A percentile compares a stretch with the other conserved stretches of the same genome.
phyloP scores from a whole-genome alignment of 2,113 vertebrate genomes.

The Eublepharis macularius region DNA sequence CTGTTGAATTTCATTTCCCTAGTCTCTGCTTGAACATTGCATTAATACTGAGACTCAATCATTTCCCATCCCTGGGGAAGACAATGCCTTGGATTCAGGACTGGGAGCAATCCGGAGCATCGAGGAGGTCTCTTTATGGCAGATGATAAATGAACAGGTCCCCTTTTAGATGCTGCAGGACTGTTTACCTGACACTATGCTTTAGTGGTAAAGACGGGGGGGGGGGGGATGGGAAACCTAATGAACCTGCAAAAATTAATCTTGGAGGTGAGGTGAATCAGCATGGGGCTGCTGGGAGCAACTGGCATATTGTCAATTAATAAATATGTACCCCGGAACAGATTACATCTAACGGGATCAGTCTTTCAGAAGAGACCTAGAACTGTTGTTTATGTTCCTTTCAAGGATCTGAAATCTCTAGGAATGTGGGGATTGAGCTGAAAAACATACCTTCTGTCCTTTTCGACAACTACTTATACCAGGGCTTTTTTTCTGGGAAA shows the following conservation, averaged over 20 bases:
- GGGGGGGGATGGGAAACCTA: neutral
- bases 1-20: neutral
- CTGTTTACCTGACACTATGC: no score
- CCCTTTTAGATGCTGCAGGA: neutral
- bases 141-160: neutral
- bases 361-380: neutral
- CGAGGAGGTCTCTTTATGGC: neutral
- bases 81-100: accelerated
- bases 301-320: conserved; percentile 8
- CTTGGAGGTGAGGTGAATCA: neutral
- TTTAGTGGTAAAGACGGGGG: neutral
- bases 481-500: no score
- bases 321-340: conserved; percentile 1
- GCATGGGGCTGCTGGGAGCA: neutral
- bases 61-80: neutral
- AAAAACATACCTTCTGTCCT: no score
- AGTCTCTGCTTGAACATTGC: neutral
- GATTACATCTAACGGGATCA: neutral
- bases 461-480: no score
- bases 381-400: neutral
- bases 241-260: conserved; percentile 14
- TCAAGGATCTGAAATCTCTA: neutral
- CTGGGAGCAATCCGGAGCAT: neutral
- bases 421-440: no score
- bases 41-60: neutral